These are phyloP conservation scores for Bradypus variegatus DNA, from an alignment of 2,797 vertebrate genomes.

Conservation along the genomic window DNA sequence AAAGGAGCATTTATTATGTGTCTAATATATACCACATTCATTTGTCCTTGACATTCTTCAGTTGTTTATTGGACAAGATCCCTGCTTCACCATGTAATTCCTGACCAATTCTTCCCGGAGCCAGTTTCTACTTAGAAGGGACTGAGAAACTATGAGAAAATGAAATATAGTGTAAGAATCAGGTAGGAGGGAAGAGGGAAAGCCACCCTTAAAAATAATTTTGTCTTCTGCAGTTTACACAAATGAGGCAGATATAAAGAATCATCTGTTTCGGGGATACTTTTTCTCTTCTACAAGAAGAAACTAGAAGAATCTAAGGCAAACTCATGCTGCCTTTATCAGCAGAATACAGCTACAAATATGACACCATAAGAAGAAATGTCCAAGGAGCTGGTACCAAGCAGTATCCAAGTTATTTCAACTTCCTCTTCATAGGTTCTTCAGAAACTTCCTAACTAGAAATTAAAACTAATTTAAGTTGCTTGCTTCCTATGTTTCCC, in stretches of 20 bases:
- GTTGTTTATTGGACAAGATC: not conserved
- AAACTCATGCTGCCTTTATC: not conserved
- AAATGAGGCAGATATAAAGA: not conserved
- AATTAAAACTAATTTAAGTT: conserved; percentile 8
- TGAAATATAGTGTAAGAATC: not conserved
- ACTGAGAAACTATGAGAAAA: not conserved
- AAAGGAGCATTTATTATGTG: not conserved
- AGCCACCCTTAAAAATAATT: not conserved
- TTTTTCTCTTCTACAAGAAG: not conserved
- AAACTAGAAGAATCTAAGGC: not conserved
- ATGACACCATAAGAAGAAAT: not conserved
- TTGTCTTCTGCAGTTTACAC: not conserved
- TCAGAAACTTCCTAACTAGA: conserved; percentile 27
- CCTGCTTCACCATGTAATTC: not conserved
- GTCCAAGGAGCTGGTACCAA: not conserved
- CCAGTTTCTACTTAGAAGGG: not conserved
- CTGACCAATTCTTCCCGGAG: not conserved
- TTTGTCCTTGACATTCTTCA: not conserved
- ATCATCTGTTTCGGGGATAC: not conserved
- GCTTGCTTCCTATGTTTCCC: not conserved
- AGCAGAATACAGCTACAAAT: not conserved
- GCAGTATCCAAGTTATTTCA: not conserved
- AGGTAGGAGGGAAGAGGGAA: too few relatives aligned
- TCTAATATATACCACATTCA: not conserved
- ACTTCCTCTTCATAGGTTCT: not conserved